Evolutionary conservation across 2,888 invertebrate genomes (phyloP).

Genomic region (Ennomos erosarius): DNA sequence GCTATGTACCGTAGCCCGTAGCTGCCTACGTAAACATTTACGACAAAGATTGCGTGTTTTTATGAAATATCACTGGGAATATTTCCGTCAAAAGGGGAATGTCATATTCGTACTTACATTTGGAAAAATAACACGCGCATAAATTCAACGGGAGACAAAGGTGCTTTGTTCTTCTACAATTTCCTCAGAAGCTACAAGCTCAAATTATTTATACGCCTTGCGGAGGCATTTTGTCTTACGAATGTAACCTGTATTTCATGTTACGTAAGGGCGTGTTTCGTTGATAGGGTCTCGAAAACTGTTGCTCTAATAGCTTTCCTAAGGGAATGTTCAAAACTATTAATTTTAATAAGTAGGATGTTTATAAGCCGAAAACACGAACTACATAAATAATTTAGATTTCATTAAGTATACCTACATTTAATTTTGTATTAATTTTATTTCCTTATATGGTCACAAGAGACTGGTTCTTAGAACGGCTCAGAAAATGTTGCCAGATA

Average conservation of each 20-base stretch:
- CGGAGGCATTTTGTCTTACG: slow-evolving; percentile 4
- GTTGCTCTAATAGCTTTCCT: slow-evolving; percentile 23
- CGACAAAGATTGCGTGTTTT: not conserved
- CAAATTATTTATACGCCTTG: slow-evolving; percentile 22
- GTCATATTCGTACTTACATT: slow-evolving; percentile 4
- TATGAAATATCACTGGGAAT: slow-evolving; percentile 8
- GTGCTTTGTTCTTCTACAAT: slow-evolving; percentile 26
- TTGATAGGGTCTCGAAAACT: slow-evolving; percentile 7
- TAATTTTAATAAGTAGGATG: no score
- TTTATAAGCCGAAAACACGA: no score
- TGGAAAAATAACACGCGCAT: slow-evolving; percentile 21
- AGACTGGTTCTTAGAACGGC: no score
- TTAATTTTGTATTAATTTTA: no score
- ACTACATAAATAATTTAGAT: no score
- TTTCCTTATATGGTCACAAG: no score
- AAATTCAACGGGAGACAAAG: slow-evolving; percentile 16
- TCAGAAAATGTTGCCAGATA: no score
- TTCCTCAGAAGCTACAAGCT: slow-evolving; percentile 10
- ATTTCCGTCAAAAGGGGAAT: slow-evolving; percentile 18
- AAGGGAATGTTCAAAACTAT: slow-evolving; percentile 20
- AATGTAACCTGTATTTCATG: slow-evolving; percentile 2
- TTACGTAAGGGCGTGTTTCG: slow-evolving; percentile 9
- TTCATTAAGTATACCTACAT: no score
- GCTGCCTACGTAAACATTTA: slow-evolving; percentile 2
- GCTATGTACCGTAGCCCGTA: slow-evolving; percentile 5